Base-by-base conservation (phyloP, 2,113 vertebrate genomes). In the Tragelaphus imberbis region DNA sequence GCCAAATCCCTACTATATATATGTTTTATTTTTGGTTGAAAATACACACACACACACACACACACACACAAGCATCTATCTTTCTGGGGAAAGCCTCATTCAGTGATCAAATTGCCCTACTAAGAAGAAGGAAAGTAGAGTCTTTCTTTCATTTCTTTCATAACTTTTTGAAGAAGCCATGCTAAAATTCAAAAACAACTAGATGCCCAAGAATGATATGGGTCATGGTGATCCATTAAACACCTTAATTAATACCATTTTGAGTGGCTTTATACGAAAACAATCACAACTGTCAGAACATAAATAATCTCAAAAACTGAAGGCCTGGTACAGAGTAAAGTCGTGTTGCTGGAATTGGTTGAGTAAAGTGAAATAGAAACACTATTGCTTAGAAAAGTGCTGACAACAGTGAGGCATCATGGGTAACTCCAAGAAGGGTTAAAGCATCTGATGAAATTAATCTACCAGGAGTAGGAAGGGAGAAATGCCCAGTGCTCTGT, bases 1-100 rank as follows among this genome's bases (percentile, higher is more conserved):
- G 36, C 36, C 28, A 71, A 71, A 56, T 71, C 15, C 14, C 21
- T 47, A 19, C 28, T n/a, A 71, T 71, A 47, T 71, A 19, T 56
- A 92, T 44, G 40, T 19, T 56, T 92, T 92, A 61, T 47, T 87
- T 63, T 49, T 87, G 58, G 28, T 87, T 87, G 58, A 87, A 87
- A 87, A 87, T 13, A 87, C 28, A 87, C 17, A n/a, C 56, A 30
- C 51, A 82, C 49, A 33, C 30, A 4, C 80, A 8, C 33, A 55
- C 0, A 77, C 0, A 6, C 40, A 44, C 2, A 4, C n/a, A n/a
- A n/a, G 6, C 51, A 55, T 63, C 28, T 63, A 63, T 51, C 27
- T 86, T 86, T 30, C 25, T 61, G 36, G 16, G 27, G 56, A 61
- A 16, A 86, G 27, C 25, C 36, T 86, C 56, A 61, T 47, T 86